Percentiles rank a stretch among this genome's conserved stretches.
These are phyloP conservation scores for Datnioides undecimradiatus DNA, from an alignment of 2,113 vertebrate species.

Conservation along the genomic window DNA sequence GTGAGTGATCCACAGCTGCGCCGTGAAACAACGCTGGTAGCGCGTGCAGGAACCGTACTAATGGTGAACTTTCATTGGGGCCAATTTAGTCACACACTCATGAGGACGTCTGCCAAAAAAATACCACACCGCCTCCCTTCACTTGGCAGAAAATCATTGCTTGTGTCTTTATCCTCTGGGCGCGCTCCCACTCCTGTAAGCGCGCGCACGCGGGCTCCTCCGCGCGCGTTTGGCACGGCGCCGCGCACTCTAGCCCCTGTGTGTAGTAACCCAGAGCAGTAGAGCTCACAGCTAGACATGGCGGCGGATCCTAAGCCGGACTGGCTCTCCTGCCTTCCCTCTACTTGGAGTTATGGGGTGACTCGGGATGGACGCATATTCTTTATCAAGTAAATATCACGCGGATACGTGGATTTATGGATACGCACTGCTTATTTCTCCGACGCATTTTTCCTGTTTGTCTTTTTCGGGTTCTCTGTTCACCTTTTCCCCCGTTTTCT, in stretches of 20 bases:
- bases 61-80: not conserved
- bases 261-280: constrained; percentile 55
- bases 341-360: constrained; percentile 90
- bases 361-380: constrained; percentile 90
- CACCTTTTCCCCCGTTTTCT: constrained; percentile 70
- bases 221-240: constrained; percentile 61
- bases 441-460: constrained; percentile 44
- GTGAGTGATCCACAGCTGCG: not conserved
- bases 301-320: constrained; percentile 91
- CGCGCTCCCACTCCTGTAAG: constrained; percentile 57
- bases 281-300: constrained; percentile 83
- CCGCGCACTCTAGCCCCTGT: constrained; percentile 70
- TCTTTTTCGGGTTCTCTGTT: constrained; percentile 47
- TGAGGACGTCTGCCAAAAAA: not conserved
- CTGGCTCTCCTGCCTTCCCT: constrained; percentile 89
- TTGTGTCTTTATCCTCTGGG: constrained; percentile 45
- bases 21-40: no score
- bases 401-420: constrained; percentile 37
- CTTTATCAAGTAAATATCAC: constrained; percentile 90
- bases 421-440: constrained; percentile 33
- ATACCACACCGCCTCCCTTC: not conserved
- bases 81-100: not conserved
- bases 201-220: constrained; percentile 29
- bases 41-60: not conserved
- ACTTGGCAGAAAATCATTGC: constrained; percentile 39